These are phyloP conservation scores for Cheilosia impressa DNA, from an alignment of 2,888 invertebrate species.

Conservation along the genomic window DNA sequence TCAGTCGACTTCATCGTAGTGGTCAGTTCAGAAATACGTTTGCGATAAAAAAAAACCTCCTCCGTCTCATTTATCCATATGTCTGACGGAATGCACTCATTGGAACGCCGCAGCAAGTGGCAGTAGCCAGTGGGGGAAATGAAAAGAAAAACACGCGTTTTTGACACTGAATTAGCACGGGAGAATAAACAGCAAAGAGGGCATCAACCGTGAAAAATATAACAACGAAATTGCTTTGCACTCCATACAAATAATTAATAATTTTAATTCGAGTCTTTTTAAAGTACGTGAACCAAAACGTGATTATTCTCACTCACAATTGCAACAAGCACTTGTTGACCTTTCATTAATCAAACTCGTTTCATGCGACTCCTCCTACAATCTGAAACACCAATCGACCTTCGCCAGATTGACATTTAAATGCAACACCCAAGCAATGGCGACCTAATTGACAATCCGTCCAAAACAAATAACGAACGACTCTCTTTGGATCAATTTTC, in stretches of 20 bases:
- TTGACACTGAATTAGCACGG: conserved; percentile 52
- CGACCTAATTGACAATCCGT: conserved; percentile 36
- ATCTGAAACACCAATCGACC: conserved; percentile 48
- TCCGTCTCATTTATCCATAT: conserved; percentile 20
- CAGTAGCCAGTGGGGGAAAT: not conserved
- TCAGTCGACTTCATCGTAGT: conserved; percentile 6
- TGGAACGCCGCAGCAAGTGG: conserved; percentile 50
- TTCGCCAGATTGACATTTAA: conserved; percentile 34
- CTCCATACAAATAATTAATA: no score
- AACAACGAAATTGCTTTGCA: not conserved
- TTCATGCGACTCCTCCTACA: conserved; percentile 49
- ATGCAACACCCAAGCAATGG: conserved; percentile 6
- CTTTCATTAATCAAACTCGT: conserved; percentile 41
- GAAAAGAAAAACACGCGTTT: not conserved
- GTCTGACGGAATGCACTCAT: conserved; percentile 53
- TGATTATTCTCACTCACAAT: conserved; percentile 28
- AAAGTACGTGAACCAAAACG: not conserved
- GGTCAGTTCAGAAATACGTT: conserved; percentile 12
- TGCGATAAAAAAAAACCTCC: conserved; percentile 22
- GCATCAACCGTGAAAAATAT: conserved; percentile 55
- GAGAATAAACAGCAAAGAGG: conserved; percentile 28
- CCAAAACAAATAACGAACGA: conserved; percentile 17
- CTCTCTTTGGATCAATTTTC: conserved; percentile 18
- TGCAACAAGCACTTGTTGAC: conserved; percentile 46
- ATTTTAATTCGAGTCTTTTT: no score